These are phyloP conservation scores for Aphelenchoides avenae DNA, from an alignment of 1,140 invertebrate species.

Conservation along the genomic window DNA sequence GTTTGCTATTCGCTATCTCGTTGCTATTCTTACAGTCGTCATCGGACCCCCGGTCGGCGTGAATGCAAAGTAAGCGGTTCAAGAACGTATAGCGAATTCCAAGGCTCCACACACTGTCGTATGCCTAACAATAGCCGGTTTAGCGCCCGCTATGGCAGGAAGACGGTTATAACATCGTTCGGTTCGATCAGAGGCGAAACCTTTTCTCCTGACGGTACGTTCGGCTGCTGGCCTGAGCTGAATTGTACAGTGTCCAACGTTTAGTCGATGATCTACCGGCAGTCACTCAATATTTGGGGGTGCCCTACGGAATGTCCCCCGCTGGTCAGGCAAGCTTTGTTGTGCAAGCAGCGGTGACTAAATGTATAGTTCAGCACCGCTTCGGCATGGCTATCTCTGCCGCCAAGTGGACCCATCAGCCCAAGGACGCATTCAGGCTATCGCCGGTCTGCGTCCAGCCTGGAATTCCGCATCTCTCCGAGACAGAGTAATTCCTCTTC, in stretches of 20 bases:
- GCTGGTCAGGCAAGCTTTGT: conserved; percentile 65
- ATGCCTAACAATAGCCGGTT: no score
- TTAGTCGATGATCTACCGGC: conserved; percentile 47
- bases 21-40: no score
- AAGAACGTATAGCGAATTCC: no score
- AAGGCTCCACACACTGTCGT: no score
- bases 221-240: no score
- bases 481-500: conserved; percentile 50
- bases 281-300: conserved; percentile 74
- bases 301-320: conserved; percentile 88
- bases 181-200: conserved; percentile 50
- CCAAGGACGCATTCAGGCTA: conserved; percentile 51
- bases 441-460: conserved; percentile 53
- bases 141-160: conserved; percentile 14
- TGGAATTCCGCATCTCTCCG: conserved; percentile 48
- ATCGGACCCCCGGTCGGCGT: no score
- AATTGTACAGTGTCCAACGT: no score
- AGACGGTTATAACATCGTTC: conserved; percentile 51
- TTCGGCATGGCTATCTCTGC: conserved; percentile 60
- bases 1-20: no score
- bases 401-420: conserved; percentile 58
- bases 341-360: background rate
- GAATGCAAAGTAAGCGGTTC: no score
- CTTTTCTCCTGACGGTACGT: conserved; percentile 29
- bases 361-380: conserved; percentile 44